Evolutionary conservation across 2,113 vertebrate genomes (phyloP), one percentile per base, ranked within the genome.

Genomic region (Balaenoptera acutorostrata): DNA sequence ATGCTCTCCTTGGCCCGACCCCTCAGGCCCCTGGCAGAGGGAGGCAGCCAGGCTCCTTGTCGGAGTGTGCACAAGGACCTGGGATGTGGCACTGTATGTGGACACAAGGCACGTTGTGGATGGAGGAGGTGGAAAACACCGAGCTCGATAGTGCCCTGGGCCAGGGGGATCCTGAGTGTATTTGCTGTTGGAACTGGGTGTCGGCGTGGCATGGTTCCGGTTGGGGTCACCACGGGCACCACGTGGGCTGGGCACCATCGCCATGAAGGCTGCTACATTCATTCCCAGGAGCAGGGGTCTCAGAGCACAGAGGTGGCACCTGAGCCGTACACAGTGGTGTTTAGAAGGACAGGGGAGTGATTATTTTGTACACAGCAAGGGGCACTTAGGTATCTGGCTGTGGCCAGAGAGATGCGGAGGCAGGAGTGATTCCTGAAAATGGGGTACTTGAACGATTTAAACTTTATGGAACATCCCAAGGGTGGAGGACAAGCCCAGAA

Each of bases 191-290:
- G 41, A 72, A 63, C 29, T 1, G 15, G 17, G 57, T 41, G 31
- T 72, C 0, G 3, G 31, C 1, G 21, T 49, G 36, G 9, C 11
- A 27, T 80, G 3, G 27, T 31, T 87, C 3, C 1, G 9, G 36
- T 57, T 72, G 87, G 75, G 18, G 31, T 55, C 44, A 9, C 29
- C 74, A 52, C 6, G 17, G 29, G 44, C 46, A 77, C 33, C 14
- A 29, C 0, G 0, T 21, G 57, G 18, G 68, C 88, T 84, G 31
- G 82, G 63, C 15, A 64, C 77, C 3, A 27, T 81, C 15, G 64
- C 59, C 59, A 1, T 9, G 52, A 83, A 72, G 55, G 74, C 29
- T 29, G 44, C 46, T 15, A 8, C 39, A 8, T 68, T 88, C 6
- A 3, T 61, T 33, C 15, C 27, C 9, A 25, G 78, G 11, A 87